These are phyloP conservation scores for Platycnemis pennipes DNA, from an alignment of 2,888 invertebrate species.

Conservation along the genomic window DNA sequence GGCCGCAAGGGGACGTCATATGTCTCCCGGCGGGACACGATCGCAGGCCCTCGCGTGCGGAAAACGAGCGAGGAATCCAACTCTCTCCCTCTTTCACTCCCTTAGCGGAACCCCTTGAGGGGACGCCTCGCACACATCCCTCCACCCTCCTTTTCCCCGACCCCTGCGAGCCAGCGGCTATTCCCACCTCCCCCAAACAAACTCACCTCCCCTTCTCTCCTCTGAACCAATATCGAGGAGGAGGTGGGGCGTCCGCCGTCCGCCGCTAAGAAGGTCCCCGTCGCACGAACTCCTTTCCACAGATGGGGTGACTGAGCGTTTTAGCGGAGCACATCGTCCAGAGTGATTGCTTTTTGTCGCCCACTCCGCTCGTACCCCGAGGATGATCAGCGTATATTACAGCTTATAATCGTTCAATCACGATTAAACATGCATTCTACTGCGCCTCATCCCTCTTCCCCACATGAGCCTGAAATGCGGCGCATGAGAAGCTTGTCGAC, in stretches of 20 bases:
- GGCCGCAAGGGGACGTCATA: conserved; percentile 13
- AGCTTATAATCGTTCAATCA: neutral
- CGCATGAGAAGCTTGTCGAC: neutral
- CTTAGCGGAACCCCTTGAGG: neutral
- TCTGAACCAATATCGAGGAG: neutral
- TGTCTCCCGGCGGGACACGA: conserved; percentile 24
- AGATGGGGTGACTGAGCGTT: neutral
- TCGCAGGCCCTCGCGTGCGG: conserved; percentile 35
- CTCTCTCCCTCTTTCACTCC: neutral
- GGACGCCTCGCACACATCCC: neutral
- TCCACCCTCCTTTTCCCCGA: neutral
- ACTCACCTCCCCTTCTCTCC: neutral
- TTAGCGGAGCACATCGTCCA: neutral
- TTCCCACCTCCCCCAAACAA: neutral
- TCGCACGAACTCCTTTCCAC: neutral
- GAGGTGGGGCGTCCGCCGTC: neutral
- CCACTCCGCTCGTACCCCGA: neutral
- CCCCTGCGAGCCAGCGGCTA: neutral
- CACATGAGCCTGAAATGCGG: neutral
- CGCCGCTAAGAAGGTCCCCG: too few species aligned
- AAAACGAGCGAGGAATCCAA: conserved; percentile 4
- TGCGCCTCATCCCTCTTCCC: neutral
- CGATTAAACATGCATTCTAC: neutral
- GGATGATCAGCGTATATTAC: neutral
- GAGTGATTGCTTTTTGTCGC: neutral